Conservation (phyloP, 2,113 vertebrate genomes). For the Ictidomys tridecemlineatus region DNA sequence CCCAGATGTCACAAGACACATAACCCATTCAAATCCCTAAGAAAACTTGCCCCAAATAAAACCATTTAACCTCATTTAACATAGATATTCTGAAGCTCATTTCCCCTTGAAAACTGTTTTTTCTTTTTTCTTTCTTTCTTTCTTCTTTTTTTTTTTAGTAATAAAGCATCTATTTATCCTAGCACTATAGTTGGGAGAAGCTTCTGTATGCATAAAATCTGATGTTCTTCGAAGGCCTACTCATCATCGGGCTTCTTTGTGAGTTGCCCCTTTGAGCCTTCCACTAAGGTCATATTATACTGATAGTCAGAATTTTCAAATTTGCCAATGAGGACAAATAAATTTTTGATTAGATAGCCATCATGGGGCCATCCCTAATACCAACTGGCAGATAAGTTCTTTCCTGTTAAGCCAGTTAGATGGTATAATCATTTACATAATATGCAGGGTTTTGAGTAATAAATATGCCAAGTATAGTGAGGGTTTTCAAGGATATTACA, state of each 20-base stretch:
- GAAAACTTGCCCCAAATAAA: background rate
- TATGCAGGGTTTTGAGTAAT: background rate
- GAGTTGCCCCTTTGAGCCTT: background rate
- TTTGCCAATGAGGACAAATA: background rate
- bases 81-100: background rate
- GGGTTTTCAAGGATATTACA: background rate
- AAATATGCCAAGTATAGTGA: background rate
- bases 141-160: background rate
- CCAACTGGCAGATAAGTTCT: background rate
- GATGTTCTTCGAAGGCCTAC: background rate
- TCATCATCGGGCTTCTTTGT: background rate
- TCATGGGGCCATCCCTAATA: background rate
- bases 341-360: background rate
- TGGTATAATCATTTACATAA: background rate
- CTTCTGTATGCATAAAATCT: background rate
- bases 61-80: background rate
- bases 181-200: background rate
- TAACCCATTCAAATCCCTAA: background rate
- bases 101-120: background rate
- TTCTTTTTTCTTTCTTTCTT: background rate
- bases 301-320: background rate
- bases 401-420: background rate
- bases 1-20: background rate
- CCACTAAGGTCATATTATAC: background rate
- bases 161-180: background rate